phyloP scores from a whole-genome alignment of 2,888 invertebrate species.

The Thera britannica region DNA sequence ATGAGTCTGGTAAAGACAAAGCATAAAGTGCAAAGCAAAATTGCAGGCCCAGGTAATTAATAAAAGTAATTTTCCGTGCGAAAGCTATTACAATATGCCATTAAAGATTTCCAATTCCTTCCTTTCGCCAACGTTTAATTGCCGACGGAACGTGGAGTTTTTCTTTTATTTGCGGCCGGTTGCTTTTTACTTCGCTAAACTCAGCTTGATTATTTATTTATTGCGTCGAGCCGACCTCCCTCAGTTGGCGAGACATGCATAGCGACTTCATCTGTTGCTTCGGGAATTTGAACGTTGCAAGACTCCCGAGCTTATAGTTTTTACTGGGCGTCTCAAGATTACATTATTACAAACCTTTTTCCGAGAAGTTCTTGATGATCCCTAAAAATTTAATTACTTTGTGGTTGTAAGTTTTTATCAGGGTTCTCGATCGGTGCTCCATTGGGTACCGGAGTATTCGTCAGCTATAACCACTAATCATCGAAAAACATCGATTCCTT shows the following conservation, averaged over 20 bases:
- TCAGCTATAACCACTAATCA: conserved; percentile 70
- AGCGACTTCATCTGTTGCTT: conserved; percentile 54
- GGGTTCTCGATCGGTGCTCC: conserved; percentile 64
- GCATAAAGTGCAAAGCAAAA: conserved; percentile 50
- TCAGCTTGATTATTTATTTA: conserved; percentile 71
- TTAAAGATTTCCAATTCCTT: conserved; percentile 74
- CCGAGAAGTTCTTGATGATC: conserved; percentile 38
- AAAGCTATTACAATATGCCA: conserved; percentile 67
- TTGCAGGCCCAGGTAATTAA: conserved; percentile 63
- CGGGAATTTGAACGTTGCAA: conserved; percentile 37
- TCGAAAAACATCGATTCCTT: conserved; percentile 62
- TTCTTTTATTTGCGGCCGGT: conserved; percentile 55
- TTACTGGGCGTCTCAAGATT: conserved; percentile 31
- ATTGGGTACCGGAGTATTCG: conserved; percentile 47
- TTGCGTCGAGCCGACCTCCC: conserved; percentile 52
- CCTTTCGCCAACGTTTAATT: conserved; percentile 60
- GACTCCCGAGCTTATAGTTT: conserved; percentile 29
- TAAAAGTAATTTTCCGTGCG: conserved; percentile 68
- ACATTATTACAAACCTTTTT: conserved; percentile 37
- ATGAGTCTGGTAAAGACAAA: conserved; percentile 53
- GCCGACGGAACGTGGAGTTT: conserved; percentile 53
- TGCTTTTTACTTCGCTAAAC: conserved; percentile 56
- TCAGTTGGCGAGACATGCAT: conserved; percentile 48
- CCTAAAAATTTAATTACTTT: conserved; percentile 42
- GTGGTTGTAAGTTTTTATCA: conserved; percentile 56